Evolutionary conservation across 2,888 invertebrate species (phyloP), one percentile per base, ranked within the genome.

Genomic region (Calliscelio sp.): DNA sequence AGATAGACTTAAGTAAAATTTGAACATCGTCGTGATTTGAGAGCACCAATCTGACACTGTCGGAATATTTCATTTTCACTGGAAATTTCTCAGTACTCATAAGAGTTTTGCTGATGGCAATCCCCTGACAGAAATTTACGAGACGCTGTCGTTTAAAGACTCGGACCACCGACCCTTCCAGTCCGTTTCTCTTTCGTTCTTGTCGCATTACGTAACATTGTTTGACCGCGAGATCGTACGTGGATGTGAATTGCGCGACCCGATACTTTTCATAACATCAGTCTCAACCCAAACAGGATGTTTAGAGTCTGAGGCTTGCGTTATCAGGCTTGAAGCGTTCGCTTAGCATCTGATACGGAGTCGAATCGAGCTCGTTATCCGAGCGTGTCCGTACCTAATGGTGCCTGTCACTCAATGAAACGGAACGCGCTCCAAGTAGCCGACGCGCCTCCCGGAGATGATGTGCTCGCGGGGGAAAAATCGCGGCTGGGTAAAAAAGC

Each of bases 391-490:
- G 78, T 61, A 65, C 75, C 85, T 86, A 86, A 86, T 83, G 86
- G 85, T 65, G 86, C 83, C 83, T 79, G 85, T 84, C 83, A 81
- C 81, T 81, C 78, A 83, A 77, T 75, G 81, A 59, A 81, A 86
- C 81, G 66, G 49, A 86, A 73, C 77, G 75, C 71, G 66, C 59
- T 44, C 51, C 61, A 55, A 71, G 79, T 71, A 28, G 70, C 59
- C 55, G 61, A 73, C 77, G 73, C 70, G 66, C 61, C 78, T 71
- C 49, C 38, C 41, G 49, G 61, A 46, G 85, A 85, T 71, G 82
- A 82, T 59, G 74, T 63, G 65, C 28, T 2, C 2, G 53, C 53
- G 32, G 38, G 35, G 59, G 41, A 75, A 81, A 61, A 16, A 18
- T 18, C 63, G 49, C 22, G 65, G 81, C 71, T 14, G 38, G 11